A percentile compares a stretch with the other conserved stretches of the same genome.
phyloP scores from a whole-genome alignment of 2,113 vertebrate species.

The Monarcha castaneiventris region DNA sequence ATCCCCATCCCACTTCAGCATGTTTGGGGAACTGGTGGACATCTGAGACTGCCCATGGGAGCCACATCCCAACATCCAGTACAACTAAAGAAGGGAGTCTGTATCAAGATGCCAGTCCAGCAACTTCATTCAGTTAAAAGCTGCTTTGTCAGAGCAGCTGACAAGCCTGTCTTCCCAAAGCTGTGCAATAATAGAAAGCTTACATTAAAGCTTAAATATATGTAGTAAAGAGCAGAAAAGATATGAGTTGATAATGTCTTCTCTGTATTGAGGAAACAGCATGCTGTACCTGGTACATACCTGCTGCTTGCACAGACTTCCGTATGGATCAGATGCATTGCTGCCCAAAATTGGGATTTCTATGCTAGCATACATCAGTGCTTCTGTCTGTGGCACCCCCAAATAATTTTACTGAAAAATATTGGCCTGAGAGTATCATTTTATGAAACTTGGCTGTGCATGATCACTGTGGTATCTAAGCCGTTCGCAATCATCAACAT shows the following conservation, averaged over 20 bases:
- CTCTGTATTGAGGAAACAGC: not conserved
- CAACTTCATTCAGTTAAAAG: not conserved
- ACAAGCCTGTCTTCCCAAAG: not conserved
- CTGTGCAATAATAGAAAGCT: not conserved
- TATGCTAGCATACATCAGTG: not conserved
- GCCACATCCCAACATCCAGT: not conserved
- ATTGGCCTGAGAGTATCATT: not conserved
- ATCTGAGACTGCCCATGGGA: not conserved
- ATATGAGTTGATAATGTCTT: not conserved
- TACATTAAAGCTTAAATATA: not conserved
- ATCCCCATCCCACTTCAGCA: not conserved
- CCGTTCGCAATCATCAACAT: not conserved
- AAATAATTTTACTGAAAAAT: not conserved
- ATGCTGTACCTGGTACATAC: not conserved
- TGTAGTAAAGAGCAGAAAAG: not conserved
- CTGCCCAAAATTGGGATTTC: not conserved
- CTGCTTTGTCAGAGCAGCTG: not conserved
- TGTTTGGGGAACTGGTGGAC: not conserved
- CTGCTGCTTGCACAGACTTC: not conserved
- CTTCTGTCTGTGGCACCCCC: not conserved
- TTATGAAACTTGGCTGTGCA: not conserved
- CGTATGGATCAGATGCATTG: accelerated
- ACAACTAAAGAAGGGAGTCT: not conserved
- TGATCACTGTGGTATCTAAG: not conserved
- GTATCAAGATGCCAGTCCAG: not conserved